Evolutionary conservation across 37 sponge, comb jelly and placozoan genomes (phyloP).

Genomic region (Ianthella basta): DNA sequence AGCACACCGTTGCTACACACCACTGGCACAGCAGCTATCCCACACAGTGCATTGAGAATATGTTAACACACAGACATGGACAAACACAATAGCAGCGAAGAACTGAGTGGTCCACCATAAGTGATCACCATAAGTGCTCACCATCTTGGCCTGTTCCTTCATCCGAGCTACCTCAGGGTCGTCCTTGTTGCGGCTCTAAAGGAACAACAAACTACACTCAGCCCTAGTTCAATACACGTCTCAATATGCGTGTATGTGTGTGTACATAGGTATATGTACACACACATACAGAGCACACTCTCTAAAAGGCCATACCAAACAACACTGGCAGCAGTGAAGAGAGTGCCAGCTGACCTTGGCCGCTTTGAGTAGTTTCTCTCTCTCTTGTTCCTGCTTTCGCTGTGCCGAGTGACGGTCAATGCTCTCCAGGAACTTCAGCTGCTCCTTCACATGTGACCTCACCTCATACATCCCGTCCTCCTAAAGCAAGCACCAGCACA

Average conservation of each 20-base stretch:
- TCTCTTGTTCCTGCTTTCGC: conserved; percentile 74
- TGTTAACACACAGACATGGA: not conserved
- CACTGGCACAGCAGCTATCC: not conserved
- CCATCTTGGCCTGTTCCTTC: conserved; percentile 84
- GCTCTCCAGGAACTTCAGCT: conserved; percentile 72
- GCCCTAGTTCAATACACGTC: not conserved
- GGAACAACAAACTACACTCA: not conserved
- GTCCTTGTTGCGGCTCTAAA: conserved; percentile 71
- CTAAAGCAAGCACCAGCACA: conserved; percentile 46
- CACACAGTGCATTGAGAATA: not conserved
- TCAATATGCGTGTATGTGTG: too few relatives aligned
- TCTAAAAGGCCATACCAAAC: not conserved
- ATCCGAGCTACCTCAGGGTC: conserved; percentile 85
- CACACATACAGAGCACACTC: not conserved
- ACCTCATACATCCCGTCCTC: conserved; percentile 57
- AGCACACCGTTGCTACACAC: too few relatives aligned
- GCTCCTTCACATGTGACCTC: conserved; percentile 50
- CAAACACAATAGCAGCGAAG: not conserved
- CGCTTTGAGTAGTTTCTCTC: conserved; percentile 72
- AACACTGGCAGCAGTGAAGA: not conserved
- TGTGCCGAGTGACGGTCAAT: conserved; percentile 61
- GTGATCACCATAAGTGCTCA: conserved; percentile 17
- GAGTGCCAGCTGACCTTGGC: conserved; percentile 46
- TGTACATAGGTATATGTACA: too few relatives aligned
- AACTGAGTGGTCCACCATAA: not conserved